Percentiles rank a stretch among this genome's conserved stretches.
Evolutionary conservation across 1,140 invertebrate genomes (phyloP).

Genomic region (Rhizoglyphus robini): DNA sequence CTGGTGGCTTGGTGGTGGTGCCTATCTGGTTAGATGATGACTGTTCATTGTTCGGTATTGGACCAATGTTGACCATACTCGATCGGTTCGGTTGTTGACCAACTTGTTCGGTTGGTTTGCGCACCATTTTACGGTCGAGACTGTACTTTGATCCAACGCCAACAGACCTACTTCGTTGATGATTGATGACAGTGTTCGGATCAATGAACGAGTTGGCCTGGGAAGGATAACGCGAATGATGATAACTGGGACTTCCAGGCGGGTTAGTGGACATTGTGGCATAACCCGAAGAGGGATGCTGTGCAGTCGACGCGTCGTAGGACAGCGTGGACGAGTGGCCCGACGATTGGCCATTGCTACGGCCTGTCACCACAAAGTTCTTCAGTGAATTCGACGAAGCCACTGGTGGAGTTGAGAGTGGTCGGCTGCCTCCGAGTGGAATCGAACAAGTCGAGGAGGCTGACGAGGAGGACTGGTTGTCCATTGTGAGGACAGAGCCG

Average conservation of each 20-base stretch:
- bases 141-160: not conserved
- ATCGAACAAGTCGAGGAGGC: not conserved
- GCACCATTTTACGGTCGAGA: not conserved
- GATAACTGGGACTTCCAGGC: too few relatives aligned
- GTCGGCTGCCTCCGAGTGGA: not conserved
- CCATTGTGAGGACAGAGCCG: too few relatives aligned
- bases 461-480: slow-evolving; percentile 8
- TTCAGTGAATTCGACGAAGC: slow-evolving; percentile 1
- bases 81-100: not conserved
- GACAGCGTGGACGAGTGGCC: too few relatives aligned
- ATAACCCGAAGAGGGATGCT: too few relatives aligned
- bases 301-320: too few relatives aligned
- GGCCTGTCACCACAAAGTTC: slow-evolving; percentile 10
- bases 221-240: too few relatives aligned
- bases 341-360: not conserved
- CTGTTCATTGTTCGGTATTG: not conserved
- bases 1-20: not conserved
- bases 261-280: too few relatives aligned
- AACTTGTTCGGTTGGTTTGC: not conserved
- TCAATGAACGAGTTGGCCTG: too few relatives aligned
- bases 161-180: slow-evolving; percentile 11
- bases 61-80: too few relatives aligned
- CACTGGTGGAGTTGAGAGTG: not conserved
- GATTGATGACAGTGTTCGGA: too few relatives aligned
- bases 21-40: not conserved